Conservation (phyloP, 2,113 vertebrate genomes). For the Chiloscyllium plagiosum region DNA sequence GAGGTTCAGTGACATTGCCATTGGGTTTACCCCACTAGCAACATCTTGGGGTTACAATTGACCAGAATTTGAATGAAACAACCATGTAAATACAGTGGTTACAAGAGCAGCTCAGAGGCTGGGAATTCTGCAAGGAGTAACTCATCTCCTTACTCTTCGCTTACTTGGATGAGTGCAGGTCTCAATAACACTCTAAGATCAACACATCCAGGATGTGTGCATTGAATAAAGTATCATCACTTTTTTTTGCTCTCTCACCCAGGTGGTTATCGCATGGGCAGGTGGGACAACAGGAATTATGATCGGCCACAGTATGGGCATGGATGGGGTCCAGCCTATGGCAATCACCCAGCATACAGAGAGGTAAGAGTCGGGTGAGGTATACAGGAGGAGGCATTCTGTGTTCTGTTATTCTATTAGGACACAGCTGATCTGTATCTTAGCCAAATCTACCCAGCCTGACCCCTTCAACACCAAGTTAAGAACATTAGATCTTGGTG, state of each 20-base stretch:
- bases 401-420: neutral
- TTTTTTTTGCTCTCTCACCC: neutral
- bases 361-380: neutral
- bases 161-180: neutral
- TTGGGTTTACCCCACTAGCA: neutral
- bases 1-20: neutral
- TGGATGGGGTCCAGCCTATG: neutral
- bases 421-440: neutral
- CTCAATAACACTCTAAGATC: neutral
- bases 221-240: neutral
- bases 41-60: neutral
- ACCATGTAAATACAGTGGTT: neutral
- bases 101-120: neutral
- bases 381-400: neutral
- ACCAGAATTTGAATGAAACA: neutral
- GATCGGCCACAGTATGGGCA: neutral
- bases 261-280: constrained; percentile 32
- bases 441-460: neutral
- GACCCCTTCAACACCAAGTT: neutral
- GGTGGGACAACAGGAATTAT: constrained; percentile 35
- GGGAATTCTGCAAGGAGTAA: neutral
- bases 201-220: neutral
- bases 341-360: constrained; percentile 21
- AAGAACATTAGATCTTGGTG: neutral
- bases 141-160: neutral